phyloP scores from a whole-genome alignment of 2,888 invertebrate genomes.

The Apamea epomidion region DNA sequence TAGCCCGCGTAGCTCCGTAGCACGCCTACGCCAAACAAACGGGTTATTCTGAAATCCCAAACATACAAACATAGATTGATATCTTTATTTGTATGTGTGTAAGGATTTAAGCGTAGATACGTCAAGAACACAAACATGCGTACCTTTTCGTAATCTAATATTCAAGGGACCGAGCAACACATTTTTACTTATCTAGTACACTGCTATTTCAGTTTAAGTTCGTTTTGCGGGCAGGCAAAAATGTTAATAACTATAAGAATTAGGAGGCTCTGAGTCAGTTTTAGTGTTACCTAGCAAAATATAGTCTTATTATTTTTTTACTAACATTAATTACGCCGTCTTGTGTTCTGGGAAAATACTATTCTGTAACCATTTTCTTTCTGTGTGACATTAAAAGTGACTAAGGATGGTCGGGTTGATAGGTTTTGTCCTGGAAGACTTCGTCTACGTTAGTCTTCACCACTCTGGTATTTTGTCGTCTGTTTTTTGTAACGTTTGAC shows the following conservation, averaged over 20 bases:
- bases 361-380: background rate
- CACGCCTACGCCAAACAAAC: constrained; percentile 43
- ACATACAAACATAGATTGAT: constrained; percentile 25
- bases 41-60: constrained; percentile 21
- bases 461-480: no score
- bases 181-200: constrained; percentile 31
- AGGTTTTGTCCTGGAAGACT: background rate
- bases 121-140: constrained; percentile 24
- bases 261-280: background rate
- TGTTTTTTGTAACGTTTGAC: background rate
- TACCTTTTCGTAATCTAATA: constrained; percentile 34
- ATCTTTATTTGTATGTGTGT: constrained; percentile 26
- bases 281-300: background rate
- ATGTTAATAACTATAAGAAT: background rate
- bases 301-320: background rate
- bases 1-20: constrained; percentile 52
- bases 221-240: background rate
- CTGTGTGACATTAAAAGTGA: background rate
- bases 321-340: background rate
- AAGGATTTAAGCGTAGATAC: constrained; percentile 25
- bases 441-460: no score
- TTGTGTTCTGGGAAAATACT: background rate
- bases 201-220: background rate
- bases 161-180: constrained; percentile 33
- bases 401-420: background rate